phyloP scores from a whole-genome alignment of 2,888 invertebrate species.

The Netelia inedita region DNA sequence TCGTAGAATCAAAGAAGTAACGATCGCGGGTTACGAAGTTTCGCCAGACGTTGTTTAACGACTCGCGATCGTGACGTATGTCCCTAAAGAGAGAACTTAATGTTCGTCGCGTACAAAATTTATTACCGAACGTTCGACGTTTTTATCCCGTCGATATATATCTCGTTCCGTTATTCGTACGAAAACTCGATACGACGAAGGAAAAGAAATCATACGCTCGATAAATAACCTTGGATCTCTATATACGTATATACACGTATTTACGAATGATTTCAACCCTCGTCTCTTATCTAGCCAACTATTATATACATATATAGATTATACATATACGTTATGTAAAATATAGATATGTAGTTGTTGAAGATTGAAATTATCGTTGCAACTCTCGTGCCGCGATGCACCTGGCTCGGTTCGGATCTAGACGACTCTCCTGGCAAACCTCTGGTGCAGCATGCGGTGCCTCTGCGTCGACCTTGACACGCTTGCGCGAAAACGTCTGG shows the following conservation, averaged over 20 bases:
- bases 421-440: conserved; percentile 63
- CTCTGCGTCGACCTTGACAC: conserved; percentile 74
- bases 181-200: not conserved
- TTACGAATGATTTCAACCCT: too few species aligned
- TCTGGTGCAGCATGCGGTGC: conserved; percentile 60
- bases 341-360: too few species aligned
- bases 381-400: conserved; percentile 70
- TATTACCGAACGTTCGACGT: conserved; percentile 8
- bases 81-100: not conserved
- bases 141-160: not conserved
- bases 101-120: conserved; percentile 2
- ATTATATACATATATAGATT: conserved; percentile 43
- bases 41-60: not conserved
- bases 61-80: not conserved
- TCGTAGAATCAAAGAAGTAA: not conserved
- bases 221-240: conserved; percentile 1
- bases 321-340: conserved; percentile 6
- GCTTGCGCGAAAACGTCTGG: conserved; percentile 69
- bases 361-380: conserved; percentile 61
- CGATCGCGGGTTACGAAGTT: not conserved
- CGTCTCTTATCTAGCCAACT: too few species aligned
- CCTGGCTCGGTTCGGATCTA: conserved; percentile 71
- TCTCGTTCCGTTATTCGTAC: not conserved
- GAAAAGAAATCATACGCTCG: not conserved
- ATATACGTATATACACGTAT: not conserved